These are phyloP conservation scores for Crotophaga sulcirostris DNA, from an alignment of 2,113 vertebrate genomes.

Conservation along the genomic window DNA sequence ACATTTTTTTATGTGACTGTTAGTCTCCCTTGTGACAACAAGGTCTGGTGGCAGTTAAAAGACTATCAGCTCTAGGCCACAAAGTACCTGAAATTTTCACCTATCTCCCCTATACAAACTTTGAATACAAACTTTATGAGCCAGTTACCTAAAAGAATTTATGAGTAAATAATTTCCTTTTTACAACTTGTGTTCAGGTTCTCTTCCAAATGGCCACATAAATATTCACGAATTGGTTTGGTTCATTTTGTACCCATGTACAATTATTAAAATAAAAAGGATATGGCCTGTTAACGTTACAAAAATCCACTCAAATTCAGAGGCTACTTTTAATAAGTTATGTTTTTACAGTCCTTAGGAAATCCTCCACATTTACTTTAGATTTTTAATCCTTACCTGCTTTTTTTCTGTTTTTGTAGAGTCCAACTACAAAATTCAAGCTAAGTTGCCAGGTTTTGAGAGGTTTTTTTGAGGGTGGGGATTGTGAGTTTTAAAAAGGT, in stretches of 20 bases:
- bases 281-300: neutral
- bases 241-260: neutral
- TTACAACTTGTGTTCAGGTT: neutral
- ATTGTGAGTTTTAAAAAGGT: neutral
- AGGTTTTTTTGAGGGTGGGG: rapidly evolving
- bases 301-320: neutral
- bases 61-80: neutral
- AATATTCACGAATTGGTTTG: neutral
- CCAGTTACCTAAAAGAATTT: neutral
- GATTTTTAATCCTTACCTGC: neutral
- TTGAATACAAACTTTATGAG: neutral
- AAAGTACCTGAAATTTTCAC: neutral
- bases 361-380: neutral
- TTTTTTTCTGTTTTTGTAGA: neutral
- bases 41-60: neutral
- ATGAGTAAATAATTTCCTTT: neutral
- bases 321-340: neutral
- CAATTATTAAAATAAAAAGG: neutral
- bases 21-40: neutral
- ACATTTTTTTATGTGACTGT: neutral
- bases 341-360: neutral
- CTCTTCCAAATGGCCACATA: neutral
- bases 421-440: neutral
- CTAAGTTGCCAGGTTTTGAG: neutral
- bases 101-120: neutral